Evolutionary conservation across 2,797 vertebrate genomes (phyloP).

Genomic region (Nannoperca australis): DNA sequence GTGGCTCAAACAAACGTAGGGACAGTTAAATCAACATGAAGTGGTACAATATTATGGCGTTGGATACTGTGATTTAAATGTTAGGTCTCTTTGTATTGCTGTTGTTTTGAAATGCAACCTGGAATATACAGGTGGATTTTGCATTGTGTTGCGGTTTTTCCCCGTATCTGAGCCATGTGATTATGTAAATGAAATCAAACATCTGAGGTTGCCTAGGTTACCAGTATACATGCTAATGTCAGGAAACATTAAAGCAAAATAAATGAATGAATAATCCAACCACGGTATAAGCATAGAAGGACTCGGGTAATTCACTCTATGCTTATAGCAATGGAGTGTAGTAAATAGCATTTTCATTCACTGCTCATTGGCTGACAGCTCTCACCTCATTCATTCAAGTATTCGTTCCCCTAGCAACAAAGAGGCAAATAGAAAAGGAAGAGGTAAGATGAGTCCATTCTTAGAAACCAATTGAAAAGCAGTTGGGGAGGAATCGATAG

Average conservation of each 20-base stretch:
- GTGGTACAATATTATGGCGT: background rate
- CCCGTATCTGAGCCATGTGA: background rate
- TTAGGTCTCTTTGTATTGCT: background rate
- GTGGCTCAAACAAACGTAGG: background rate
- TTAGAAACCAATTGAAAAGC: slow-evolving; percentile 69
- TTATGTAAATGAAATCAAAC: slow-evolving; percentile 6
- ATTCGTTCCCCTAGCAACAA: slow-evolving; percentile 83
- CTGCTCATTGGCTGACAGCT: slow-evolving; percentile 75
- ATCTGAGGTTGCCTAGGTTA: background rate
- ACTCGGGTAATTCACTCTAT: slow-evolving; percentile 25
- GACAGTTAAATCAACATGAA: background rate
- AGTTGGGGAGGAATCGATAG: slow-evolving; percentile 42
- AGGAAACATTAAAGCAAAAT: no score
- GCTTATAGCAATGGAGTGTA: slow-evolving; percentile 50
- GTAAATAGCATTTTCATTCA: slow-evolving; percentile 69
- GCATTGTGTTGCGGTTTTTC: background rate
- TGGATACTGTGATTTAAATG: background rate
- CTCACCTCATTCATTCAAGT: slow-evolving; percentile 78
- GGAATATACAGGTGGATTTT: background rate
- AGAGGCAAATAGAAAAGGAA: slow-evolving; percentile 75
- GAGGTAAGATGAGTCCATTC: slow-evolving; percentile 72
- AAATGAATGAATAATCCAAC: no score
- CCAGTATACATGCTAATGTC: background rate
- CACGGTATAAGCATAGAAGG: background rate
- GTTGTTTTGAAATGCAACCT: slow-evolving; percentile 1